Conservation (phyloP, 2,797 vertebrate genomes). For the Tamandua tetradactyla region DNA sequence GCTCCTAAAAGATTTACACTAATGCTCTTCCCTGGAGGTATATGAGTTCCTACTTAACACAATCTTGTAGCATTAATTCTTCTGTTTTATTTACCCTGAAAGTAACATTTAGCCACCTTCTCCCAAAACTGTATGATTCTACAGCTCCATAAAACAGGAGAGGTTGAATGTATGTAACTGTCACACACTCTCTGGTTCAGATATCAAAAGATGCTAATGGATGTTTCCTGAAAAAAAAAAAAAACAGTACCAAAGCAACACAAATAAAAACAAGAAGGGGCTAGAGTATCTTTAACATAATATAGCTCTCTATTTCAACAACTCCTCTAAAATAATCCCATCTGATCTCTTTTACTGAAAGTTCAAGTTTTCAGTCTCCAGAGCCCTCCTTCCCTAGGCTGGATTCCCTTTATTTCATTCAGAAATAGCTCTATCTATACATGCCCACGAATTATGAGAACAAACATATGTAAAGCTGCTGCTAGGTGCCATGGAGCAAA, state of each 20-base stretch:
- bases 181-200: slow-evolving; percentile 1
- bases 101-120: background rate
- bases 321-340: slow-evolving; percentile 21
- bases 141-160: background rate
- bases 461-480: background rate
- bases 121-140: background rate
- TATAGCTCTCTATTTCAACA: background rate
- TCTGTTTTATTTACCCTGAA: slow-evolving; percentile 41
- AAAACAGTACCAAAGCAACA: background rate
- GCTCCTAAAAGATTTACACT: background rate
- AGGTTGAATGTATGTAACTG: background rate
- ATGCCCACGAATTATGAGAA: background rate
- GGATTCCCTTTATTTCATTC: background rate
- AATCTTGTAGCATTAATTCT: background rate
- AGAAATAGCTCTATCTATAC: background rate
- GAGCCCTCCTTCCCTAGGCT: background rate
- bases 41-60: slow-evolving; percentile 9
- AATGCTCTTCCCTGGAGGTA: background rate
- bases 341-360: background rate
- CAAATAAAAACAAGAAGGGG: slow-evolving; percentile 28
- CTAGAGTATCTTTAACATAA: background rate
- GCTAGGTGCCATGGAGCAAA: background rate
- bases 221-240: background rate
- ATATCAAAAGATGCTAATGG: background rate
- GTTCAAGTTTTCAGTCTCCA: background rate